Base-by-base conservation (phyloP, 2,888 invertebrate species). In the Leucoma salicis region DNA sequence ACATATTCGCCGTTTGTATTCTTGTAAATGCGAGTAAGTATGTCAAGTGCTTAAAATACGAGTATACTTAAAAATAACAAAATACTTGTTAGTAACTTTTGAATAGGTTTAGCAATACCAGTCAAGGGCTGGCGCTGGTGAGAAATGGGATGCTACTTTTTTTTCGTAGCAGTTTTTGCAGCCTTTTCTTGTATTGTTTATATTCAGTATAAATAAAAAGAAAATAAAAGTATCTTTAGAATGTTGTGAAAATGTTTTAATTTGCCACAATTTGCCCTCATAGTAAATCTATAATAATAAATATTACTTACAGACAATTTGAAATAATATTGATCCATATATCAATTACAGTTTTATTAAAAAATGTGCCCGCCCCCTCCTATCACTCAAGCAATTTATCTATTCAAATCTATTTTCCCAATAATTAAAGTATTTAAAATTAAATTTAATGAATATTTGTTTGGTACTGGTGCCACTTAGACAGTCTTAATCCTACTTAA, bases 391-490 rank as follows among this genome's bases (percentile, higher is more conserved):
- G 32, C 41, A 27, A 33, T 34, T 29, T 39, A 42, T 48, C 33
- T 16, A 14, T 32, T 37, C 36, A 37, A 13, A 31, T 39, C 35
- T 15, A 21, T 3, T 3, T 8, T 3, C 21, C 31, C 38, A 38
- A 38, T 41, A 38, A 46, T 8, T 44, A 39, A 35, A 33, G 25
- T 12, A 40, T 41, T 44, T 36, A 41, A 49, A 34, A 14, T 38
- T 49, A 36, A 11, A 40, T 50, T 59, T 74, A 76, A 53, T 81
- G 85, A 85, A 70, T 83, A 85, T 85, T 70, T 65, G 70, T 77
- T 79, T 71, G 86, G 85, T 84, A 86, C 85, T 80, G 85, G 86
- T 66, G 78, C 71, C 74, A 53, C 46, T 50, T 32, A 35, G 73
- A 74, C 72, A 60, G 46, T 50, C 47, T 48, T 57, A 57, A 64